These are phyloP conservation scores for Limnodromus scolopaceus DNA, from an alignment of 2,797 vertebrate genomes.

Conservation along the genomic window DNA sequence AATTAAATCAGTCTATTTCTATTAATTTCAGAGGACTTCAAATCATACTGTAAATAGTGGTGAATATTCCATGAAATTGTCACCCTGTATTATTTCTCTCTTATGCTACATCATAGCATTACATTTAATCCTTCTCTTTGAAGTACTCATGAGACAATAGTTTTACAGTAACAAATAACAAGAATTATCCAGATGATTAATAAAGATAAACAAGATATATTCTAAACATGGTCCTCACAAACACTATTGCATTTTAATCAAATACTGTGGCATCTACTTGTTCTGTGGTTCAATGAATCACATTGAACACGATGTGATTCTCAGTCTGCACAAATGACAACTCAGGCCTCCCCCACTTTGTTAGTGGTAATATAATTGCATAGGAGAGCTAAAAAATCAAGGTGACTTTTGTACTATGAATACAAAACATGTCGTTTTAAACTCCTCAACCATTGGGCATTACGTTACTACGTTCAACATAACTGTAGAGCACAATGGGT, in stretches of 20 bases:
- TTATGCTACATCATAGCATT: rapidly evolving
- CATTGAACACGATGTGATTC: neutral
- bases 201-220: neutral
- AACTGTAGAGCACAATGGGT: neutral
- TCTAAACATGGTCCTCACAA: neutral
- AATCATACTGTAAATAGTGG: neutral
- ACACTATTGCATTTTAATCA: neutral
- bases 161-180: neutral
- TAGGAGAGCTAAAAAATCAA: neutral
- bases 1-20: neutral
- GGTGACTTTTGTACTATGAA: neutral
- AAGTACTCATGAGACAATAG: neutral
- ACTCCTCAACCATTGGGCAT: neutral
- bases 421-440: slow-evolving; percentile 2
- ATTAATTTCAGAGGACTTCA: neutral
- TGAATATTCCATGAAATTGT: neutral
- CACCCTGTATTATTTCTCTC: neutral
- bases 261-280: neutral
- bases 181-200: neutral
- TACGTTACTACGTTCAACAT: neutral
- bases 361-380: slow-evolving; percentile 28
- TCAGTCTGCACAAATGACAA: neutral
- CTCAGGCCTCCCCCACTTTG: neutral
- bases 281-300: neutral
- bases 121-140: neutral